These are phyloP conservation scores for Sebastes oblongus DNA, from an alignment of 2,797 vertebrate species.

Conservation along the genomic window DNA sequence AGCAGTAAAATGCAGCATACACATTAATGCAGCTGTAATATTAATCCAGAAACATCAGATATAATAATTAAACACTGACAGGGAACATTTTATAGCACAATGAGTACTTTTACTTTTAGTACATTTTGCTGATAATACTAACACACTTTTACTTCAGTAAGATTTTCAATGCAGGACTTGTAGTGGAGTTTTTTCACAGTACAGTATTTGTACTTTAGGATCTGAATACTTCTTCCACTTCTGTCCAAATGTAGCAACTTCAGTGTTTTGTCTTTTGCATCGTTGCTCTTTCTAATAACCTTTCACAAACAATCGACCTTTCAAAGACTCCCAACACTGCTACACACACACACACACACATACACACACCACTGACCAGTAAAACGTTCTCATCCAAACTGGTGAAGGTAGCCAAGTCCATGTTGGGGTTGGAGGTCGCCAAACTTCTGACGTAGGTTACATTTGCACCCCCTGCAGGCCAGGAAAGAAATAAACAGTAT, in stretches of 20 bases:
- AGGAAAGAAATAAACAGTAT: background rate
- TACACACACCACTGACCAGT: conserved; percentile 57
- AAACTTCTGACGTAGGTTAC: conserved; percentile 22
- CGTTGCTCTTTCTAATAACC: background rate
- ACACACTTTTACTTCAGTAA: too few species aligned
- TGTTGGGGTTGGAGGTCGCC: conserved; percentile 52
- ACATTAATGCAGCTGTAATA: background rate
- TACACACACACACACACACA: background rate
- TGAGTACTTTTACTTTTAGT: background rate
- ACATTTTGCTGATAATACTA: too few species aligned
- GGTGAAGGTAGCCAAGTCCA: conserved; percentile 74
- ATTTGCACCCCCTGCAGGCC: conserved; percentile 69
- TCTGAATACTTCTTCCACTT: too few species aligned
- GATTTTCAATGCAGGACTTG: too few species aligned
- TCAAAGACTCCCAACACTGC: background rate
- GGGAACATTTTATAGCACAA: background rate
- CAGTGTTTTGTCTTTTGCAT: background rate
- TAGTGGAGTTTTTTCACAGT: too few species aligned
- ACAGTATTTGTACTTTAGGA: too few species aligned
- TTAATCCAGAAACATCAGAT: background rate
- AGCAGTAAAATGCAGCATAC: background rate
- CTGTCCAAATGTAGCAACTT: too few species aligned
- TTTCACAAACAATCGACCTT: background rate
- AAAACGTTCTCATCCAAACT: conserved; percentile 54
- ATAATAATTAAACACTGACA: too few species aligned